Conservation (phyloP, 2,113 vertebrate genomes). For the Oenanthe oenanthe region DNA sequence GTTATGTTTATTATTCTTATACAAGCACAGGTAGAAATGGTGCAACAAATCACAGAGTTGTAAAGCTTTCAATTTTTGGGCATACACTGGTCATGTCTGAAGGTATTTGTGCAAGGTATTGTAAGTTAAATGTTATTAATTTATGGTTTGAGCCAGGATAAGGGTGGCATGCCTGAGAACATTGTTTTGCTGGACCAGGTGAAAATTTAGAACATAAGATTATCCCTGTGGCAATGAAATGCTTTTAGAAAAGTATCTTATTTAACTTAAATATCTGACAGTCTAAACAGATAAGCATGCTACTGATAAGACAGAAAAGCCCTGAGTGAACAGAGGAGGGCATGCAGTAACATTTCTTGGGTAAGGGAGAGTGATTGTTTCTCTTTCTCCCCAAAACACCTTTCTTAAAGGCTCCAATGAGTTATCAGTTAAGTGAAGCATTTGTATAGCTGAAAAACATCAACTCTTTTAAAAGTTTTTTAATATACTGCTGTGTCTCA, state of each 20-base stretch:
- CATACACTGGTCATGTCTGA: rapidly evolving
- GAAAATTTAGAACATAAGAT: not conserved
- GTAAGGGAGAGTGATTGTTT: not conserved
- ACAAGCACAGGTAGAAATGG: not conserved
- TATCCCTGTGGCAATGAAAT: not conserved
- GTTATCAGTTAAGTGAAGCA: not conserved
- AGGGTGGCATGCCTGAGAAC: not conserved
- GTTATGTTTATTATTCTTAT: not conserved
- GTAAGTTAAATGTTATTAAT: not conserved
- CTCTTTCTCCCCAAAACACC: not conserved
- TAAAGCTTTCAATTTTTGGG: not conserved
- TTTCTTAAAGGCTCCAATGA: not conserved
- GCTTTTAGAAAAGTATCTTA: not conserved
- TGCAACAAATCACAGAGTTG: not conserved
- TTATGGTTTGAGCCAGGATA: not conserved
- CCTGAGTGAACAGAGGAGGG: not conserved
- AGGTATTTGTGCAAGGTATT: not conserved
- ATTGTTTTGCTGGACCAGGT: not conserved
- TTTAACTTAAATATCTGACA: not conserved
- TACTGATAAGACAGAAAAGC: not conserved
- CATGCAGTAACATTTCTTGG: not conserved
- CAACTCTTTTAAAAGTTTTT: not conserved
- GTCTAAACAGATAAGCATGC: not conserved
- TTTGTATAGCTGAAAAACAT: not conserved
- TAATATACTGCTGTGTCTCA: not conserved